Conservation (phyloP, 2,113 vertebrate genomes). For the Callithrix jacchus region DNA sequence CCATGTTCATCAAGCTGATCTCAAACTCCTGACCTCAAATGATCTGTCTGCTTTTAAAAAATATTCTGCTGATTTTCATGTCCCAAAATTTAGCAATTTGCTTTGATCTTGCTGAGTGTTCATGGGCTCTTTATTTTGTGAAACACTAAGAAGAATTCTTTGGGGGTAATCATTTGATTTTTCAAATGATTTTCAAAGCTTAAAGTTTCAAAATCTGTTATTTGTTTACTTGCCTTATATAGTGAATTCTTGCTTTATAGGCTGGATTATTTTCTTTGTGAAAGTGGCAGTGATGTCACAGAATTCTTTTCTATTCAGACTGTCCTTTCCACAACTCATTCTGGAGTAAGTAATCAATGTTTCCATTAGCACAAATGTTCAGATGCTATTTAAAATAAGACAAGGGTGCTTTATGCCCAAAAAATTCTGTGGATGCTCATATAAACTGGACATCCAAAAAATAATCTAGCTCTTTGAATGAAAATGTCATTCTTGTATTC, state of each 20-base stretch:
- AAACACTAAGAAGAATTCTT: background rate
- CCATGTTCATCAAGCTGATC: too few relatives aligned
- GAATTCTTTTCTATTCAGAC: background rate
- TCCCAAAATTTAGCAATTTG: background rate
- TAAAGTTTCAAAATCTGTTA: background rate
- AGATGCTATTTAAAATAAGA: conserved; percentile 31
- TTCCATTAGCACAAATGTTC: background rate
- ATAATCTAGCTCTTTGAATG: background rate
- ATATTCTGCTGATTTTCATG: background rate
- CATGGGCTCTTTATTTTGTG: background rate
- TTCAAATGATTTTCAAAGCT: too few relatives aligned
- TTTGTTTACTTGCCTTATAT: background rate
- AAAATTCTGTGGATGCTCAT: background rate
- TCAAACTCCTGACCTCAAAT: too few relatives aligned
- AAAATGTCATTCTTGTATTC: conserved; percentile 42
- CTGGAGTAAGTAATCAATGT: background rate
- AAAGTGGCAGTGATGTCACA: background rate
- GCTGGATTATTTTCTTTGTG: background rate
- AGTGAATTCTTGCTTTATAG: background rate
- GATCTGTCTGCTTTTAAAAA: background rate
- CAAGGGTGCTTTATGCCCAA: background rate
- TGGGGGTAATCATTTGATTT: background rate
- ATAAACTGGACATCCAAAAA: background rate
- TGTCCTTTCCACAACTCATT: conserved; percentile 5
- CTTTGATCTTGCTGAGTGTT: background rate